phyloP scores from a whole-genome alignment of 2,797 vertebrate species.

The Linurgus olivaceus region DNA sequence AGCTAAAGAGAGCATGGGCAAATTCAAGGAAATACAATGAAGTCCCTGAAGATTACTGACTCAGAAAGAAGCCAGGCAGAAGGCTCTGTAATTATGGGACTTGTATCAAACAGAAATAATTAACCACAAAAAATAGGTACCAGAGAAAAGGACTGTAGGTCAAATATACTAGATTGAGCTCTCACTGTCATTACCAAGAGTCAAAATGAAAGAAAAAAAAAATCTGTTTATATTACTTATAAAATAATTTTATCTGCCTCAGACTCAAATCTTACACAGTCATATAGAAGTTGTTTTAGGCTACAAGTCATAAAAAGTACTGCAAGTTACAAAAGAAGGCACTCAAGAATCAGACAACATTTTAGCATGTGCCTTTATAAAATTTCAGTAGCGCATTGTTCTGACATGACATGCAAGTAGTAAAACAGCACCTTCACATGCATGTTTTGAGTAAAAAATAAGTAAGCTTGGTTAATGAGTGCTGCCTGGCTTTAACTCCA shows the following conservation, averaged over 20 bases:
- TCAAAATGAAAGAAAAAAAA: not conserved
- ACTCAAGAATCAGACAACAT: not conserved
- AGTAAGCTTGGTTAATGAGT: not conserved
- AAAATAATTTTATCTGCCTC: not conserved
- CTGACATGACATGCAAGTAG: not conserved
- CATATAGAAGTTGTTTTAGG: not conserved
- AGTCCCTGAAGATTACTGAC: not conserved
- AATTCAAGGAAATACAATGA: not conserved
- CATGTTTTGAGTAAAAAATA: not conserved
- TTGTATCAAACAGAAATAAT: not conserved
- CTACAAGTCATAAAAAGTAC: not conserved
- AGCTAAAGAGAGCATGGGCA: not conserved
- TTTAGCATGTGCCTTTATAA: not conserved
- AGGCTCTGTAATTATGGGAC: not conserved
- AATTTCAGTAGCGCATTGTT: not conserved
- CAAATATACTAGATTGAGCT: not conserved
- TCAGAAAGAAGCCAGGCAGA: not conserved
- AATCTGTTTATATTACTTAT: not conserved
- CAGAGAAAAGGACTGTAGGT: not conserved
- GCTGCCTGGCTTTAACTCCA: not conserved
- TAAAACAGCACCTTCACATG: not conserved
- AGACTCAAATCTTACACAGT: not conserved
- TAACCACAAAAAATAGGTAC: not conserved
- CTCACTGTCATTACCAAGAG: not conserved
- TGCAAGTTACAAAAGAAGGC: not conserved